A percentile compares a stretch with the other conserved stretches of the same genome.
Evolutionary conservation across 2,888 invertebrate genomes (phyloP).

Genomic region (Mycogona germanica): DNA sequence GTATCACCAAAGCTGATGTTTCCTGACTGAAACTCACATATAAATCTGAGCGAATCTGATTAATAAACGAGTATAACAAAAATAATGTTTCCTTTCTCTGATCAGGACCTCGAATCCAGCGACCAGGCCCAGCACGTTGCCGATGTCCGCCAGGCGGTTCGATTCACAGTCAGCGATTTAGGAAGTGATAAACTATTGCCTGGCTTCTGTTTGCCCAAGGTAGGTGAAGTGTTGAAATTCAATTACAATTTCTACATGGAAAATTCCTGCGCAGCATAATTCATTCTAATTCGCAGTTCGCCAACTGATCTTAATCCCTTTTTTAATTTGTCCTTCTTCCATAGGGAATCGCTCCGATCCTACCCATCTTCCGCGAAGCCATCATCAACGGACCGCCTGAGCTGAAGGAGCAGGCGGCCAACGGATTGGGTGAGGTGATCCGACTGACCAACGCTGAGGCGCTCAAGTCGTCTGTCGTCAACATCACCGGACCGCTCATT

Average conservation of each 20-base stretch:
- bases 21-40: no score
- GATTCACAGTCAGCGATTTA: slow-evolving; percentile 75
- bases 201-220: slow-evolving; percentile 87
- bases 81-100: slow-evolving; percentile 18
- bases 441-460: slow-evolving; percentile 71
- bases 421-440: slow-evolving; percentile 75
- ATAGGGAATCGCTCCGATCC: slow-evolving; percentile 76
- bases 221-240: slow-evolving; percentile 26
- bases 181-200: slow-evolving; percentile 65
- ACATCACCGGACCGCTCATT: slow-evolving; percentile 95
- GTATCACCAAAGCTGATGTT: neutral
- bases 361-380: slow-evolving; percentile 92
- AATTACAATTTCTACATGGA: no score
- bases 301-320: no score
- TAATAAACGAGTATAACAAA: neutral
- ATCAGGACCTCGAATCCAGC: slow-evolving; percentile 62
- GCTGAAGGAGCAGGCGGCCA: slow-evolving; percentile 88
- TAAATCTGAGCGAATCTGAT: neutral
- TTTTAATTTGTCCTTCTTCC: neutral
- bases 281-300: no score
- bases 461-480: slow-evolving; percentile 88
- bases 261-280: neutral
- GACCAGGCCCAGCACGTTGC: slow-evolving; percentile 75
- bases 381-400: slow-evolving; percentile 91
- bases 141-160: slow-evolving; percentile 84